A percentile compares a stretch with the other conserved stretches of the same genome.
Evolutionary conservation across 53 echinoderm and acorn worm species (phyloP).

Genomic region (Mesocentrotus franciscanus): DNA sequence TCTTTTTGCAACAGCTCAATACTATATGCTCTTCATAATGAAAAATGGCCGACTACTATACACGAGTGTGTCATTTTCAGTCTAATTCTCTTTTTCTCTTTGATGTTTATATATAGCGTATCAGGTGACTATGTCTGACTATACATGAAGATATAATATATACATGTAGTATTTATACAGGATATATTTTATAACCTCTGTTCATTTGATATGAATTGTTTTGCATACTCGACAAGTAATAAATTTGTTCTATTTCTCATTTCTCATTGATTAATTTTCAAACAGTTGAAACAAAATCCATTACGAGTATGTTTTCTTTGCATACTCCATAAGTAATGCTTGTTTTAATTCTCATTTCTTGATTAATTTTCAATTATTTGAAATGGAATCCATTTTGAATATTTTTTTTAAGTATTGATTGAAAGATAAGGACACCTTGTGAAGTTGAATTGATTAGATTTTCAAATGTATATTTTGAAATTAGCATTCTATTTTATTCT

Average conservation of each 20-base stretch:
- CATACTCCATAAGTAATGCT: too few relatives aligned
- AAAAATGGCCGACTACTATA: background rate
- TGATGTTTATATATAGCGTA: constrained; percentile 6
- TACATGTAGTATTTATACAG: constrained; percentile 31
- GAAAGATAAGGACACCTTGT: background rate
- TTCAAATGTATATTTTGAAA: background rate
- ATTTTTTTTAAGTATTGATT: background rate
- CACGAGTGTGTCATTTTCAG: background rate
- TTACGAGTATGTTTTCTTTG: background rate
- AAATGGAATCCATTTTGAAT: too few relatives aligned
- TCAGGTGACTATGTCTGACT: background rate
- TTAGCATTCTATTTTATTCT: background rate
- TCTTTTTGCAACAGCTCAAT: background rate
- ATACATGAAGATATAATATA: constrained; percentile 23
- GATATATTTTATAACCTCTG: background rate
- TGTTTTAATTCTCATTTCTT: too few relatives aligned
- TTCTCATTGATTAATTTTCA: background rate
- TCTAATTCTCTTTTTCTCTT: background rate
- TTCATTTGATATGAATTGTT: constrained; percentile 8
- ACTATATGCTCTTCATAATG: background rate
- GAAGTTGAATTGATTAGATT: background rate
- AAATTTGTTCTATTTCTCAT: background rate
- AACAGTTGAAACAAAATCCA: background rate
- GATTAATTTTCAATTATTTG: too few relatives aligned
- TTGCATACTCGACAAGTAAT: background rate